phyloP scores from a whole-genome alignment of 2,888 invertebrate species.

The Thereva nobilitata region DNA sequence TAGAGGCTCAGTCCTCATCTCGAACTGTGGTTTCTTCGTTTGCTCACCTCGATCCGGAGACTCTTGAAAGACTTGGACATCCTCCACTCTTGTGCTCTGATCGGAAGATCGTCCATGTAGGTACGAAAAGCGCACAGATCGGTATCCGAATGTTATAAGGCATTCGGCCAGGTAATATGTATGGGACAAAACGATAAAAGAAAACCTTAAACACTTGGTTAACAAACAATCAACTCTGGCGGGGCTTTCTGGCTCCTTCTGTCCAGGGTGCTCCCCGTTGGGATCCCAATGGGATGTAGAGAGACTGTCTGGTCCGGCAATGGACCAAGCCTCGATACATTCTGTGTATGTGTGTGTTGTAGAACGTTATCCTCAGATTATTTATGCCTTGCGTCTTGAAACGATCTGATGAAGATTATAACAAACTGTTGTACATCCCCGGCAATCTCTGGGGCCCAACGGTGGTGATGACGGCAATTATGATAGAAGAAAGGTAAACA shows the following conservation, averaged over 20 bases:
- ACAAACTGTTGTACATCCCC: constrained; percentile 10
- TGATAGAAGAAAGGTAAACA: constrained; percentile 34
- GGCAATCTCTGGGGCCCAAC: not conserved
- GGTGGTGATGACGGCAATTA: constrained; percentile 31
- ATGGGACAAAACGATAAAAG: constrained; percentile 2
- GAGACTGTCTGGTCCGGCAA: constrained; percentile 16
- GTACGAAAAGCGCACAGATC: constrained; percentile 2
- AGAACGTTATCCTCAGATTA: constrained; percentile 8
- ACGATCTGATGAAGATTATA: constrained; percentile 34
- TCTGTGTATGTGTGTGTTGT: constrained; percentile 10
- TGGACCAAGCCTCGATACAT: not conserved
- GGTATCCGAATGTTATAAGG: constrained; percentile 21
- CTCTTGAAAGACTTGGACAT: too few relatives aligned
- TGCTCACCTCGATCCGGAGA: too few relatives aligned
- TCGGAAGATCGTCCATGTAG: constrained; percentile 25
- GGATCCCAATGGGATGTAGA: not conserved
- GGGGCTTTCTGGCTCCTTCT: constrained; percentile 30
- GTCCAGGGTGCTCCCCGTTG: constrained; percentile 18
- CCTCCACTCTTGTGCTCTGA: too few relatives aligned
- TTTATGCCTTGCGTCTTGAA: constrained; percentile 24
- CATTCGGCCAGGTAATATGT: constrained; percentile 13
- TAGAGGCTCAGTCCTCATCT: constrained; percentile 11
- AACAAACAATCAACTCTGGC: constrained; percentile 34
- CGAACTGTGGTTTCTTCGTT: too few relatives aligned
- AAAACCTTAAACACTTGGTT: constrained; percentile 32